Evolutionary conservation across 2,888 invertebrate genomes (phyloP).

Genomic region (Oscheius sp.): DNA sequence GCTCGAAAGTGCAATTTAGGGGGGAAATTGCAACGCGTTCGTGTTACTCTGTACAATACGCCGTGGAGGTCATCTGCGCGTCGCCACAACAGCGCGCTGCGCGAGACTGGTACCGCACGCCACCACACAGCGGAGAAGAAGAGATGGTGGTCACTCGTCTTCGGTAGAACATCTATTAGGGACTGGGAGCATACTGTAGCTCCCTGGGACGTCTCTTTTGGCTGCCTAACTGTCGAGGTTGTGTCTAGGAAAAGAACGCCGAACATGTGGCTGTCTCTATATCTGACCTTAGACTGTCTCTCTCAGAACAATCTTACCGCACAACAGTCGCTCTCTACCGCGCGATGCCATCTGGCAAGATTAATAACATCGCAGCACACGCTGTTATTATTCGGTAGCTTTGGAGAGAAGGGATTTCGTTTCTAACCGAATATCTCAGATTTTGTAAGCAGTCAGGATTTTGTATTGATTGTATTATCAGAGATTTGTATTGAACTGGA

Average conservation of each 20-base stretch:
- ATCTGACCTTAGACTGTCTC: not conserved
- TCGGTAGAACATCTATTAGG: not conserved
- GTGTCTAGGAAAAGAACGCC: too few species aligned
- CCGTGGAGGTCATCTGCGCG: slow-evolving; percentile 39
- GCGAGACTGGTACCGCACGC: slow-evolving; percentile 24
- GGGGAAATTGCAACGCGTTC: slow-evolving; percentile 41
- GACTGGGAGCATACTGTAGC: not conserved
- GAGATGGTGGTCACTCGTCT: slow-evolving; percentile 16
- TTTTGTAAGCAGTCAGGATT: too few species aligned
- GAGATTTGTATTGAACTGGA: too few species aligned
- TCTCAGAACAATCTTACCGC: slow-evolving; percentile 11
- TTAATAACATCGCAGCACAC: slow-evolving; percentile 24
- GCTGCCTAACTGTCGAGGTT: too few species aligned
- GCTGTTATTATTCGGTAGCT: slow-evolving; percentile 13
- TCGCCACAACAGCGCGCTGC: slow-evolving; percentile 31
- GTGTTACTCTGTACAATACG: slow-evolving; percentile 42
- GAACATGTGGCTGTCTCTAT: not conserved
- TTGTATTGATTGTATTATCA: too few species aligned
- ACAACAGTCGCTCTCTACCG: not conserved
- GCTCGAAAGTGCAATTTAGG: slow-evolving; percentile 39
- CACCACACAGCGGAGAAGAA: slow-evolving; percentile 7
- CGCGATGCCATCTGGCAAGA: slow-evolving; percentile 11
- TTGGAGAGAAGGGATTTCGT: too few species aligned
- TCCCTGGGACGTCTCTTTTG: too few species aligned
- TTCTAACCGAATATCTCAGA: too few species aligned